Base-by-base conservation (phyloP, 2,888 invertebrate species). In the Diarsia rubi region DNA sequence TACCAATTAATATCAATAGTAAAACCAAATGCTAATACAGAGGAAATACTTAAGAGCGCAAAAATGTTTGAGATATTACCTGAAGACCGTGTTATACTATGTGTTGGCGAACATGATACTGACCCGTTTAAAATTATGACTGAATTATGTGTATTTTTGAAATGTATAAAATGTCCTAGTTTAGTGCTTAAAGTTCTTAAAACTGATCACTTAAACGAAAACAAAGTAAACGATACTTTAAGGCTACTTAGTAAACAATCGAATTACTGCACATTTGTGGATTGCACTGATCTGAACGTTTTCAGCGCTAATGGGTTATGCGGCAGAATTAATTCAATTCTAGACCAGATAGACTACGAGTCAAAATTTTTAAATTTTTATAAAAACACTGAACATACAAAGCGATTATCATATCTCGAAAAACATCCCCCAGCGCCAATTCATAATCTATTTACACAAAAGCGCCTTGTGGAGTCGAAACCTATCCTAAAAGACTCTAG, bases 1-100 rank as follows among this genome's bases (percentile, higher is more conserved):
- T 60, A 60, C 37, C 60, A 60, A 60, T 60, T 60, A 12, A 60
- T 60, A 37, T 60, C 60, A 31, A 37, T 60, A 37, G 21, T 60
- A 37, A 60, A 60, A 21, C 60, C 37, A 21, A 37, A 60, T 21
- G 37, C 60, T 31, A 60, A 21, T 21, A 60, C 5, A 37, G 37
- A 37, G 37, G 60, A 60, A 37, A 60, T 60, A 37, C 8, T 60
- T 1, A 60, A 37, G 11, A 60, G 60, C 60, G 37, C 37, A 37
- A 60, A 60, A 60, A 42, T 14, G 14, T 42, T 60, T 6, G 21
- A n/a, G 12, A 60, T 60, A 5, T 60, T n/a, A 12, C 1, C 60
- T 42, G 60, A 60, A 60, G 60, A 60, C 60, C 60, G 37, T 37
- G 60, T 21, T 31, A 37, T 60, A 37, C 60, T 60, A 37, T n/a